Conservation (phyloP, 2,113 vertebrate species). For the Enhydra lutris region DNA sequence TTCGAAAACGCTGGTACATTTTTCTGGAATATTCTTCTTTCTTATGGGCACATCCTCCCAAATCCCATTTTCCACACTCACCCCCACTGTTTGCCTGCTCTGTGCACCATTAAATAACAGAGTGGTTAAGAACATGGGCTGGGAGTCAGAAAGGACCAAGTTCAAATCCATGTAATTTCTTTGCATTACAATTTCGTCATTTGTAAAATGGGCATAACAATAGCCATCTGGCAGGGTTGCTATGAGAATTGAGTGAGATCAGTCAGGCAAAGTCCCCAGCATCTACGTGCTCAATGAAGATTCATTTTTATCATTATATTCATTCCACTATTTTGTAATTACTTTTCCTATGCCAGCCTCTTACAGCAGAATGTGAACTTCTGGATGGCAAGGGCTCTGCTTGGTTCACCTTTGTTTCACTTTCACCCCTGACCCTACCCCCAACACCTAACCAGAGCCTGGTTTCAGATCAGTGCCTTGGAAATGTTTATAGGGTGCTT, state of each 20-base stretch:
- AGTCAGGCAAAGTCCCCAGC: not conserved
- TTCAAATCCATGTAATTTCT: not conserved
- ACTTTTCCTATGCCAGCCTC: not conserved
- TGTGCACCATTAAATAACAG: not conserved
- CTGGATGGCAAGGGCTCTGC: not conserved
- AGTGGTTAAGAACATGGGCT: not conserved
- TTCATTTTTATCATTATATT: rapidly evolving
- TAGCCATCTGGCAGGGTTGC: not conserved
- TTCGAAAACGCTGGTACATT: not conserved
- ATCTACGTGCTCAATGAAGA: not conserved
- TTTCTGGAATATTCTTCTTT: not conserved
- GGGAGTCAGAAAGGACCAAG: not conserved
- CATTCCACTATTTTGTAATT: not conserved
- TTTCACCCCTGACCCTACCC: not conserved
- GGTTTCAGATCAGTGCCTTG: not conserved
- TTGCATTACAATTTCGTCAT: not conserved
- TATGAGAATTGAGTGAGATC: not conserved
- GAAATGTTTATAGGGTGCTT: not conserved
- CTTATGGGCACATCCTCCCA: not conserved
- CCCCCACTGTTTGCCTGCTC: not conserved
- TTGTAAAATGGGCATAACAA: not conserved
- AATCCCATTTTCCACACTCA: not conserved
- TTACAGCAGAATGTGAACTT: not conserved
- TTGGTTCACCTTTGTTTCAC: not conserved
- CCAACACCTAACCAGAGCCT: not conserved